These are phyloP conservation scores for Silurus aristotelis DNA, from an alignment of 2,797 vertebrate species.

Conservation along the genomic window DNA sequence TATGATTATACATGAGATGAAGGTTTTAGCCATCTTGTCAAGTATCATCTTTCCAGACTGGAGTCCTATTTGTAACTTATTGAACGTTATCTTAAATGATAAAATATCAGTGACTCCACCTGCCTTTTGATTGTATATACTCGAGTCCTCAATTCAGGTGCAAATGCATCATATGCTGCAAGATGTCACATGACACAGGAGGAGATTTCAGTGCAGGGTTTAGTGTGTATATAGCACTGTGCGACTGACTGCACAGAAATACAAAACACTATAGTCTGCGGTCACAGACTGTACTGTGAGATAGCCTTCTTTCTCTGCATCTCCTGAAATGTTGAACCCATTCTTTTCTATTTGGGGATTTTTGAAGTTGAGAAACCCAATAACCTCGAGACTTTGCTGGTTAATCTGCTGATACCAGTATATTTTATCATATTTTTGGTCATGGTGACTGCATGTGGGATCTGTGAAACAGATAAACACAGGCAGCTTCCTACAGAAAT, in stretches of 20 bases:
- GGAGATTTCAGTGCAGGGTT: constrained; percentile 35
- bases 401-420: constrained; percentile 63
- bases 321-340: constrained; percentile 52
- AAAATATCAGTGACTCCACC: not conserved
- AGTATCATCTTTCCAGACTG: not conserved
- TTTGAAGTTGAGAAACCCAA: constrained; percentile 55
- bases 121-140: not conserved
- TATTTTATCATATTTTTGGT: constrained; percentile 55
- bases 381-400: constrained; percentile 49
- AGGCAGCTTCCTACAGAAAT: constrained; percentile 16
- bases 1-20: not conserved
- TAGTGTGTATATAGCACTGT: constrained; percentile 43
- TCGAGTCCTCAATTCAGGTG: not conserved
- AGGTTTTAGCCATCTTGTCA: constrained; percentile 22
- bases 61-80: too few relatives aligned
- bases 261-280: constrained; percentile 56
- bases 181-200: constrained; percentile 18
- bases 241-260: constrained; percentile 63
- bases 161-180: not conserved
- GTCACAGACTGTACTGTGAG: constrained; percentile 56
- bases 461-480: constrained; percentile 40
- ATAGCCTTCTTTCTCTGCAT: constrained; percentile 51
- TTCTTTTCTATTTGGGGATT: too few relatives aligned
- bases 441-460: constrained; percentile 54
- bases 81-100: not conserved